These are phyloP conservation scores for Bolborhynchus lineola DNA, from an alignment of 2,113 vertebrate species.

Conservation along the genomic window DNA sequence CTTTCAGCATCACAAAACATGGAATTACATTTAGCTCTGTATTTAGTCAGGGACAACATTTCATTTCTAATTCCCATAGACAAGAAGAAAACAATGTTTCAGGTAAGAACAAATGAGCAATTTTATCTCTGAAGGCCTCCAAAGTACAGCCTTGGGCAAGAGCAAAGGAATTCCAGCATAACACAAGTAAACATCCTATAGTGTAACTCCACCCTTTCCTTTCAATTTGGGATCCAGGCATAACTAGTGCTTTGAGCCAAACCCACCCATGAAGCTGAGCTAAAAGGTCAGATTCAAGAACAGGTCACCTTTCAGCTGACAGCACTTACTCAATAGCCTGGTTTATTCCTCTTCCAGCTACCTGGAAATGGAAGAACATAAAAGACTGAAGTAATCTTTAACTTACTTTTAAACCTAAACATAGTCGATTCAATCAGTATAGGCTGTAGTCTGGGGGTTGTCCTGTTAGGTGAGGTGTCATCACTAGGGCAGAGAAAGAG, in stretches of 20 bases:
- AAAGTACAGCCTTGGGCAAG: not conserved
- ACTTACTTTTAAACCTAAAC: slow-evolving; percentile 60
- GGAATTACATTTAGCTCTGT: not conserved
- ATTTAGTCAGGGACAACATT: not conserved
- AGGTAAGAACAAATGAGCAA: not conserved
- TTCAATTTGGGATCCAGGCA: not conserved
- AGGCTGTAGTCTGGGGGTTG: not conserved
- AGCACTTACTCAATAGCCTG: not conserved
- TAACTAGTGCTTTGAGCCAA: not conserved
- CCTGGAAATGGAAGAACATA: not conserved
- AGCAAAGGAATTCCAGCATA: not conserved
- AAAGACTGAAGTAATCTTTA: not conserved
- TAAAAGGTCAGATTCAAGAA: not conserved
- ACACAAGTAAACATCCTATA: not conserved
- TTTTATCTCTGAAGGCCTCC: not conserved
- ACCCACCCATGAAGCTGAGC: not conserved
- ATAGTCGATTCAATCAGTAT: slow-evolving; percentile 36
- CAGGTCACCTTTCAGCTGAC: not conserved
- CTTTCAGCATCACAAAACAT: not conserved
- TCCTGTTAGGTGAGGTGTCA: slow-evolving; percentile 68
- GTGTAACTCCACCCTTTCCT: not conserved
- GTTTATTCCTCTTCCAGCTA: not conserved
- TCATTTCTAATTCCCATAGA: not conserved
- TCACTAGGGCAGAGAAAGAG: slow-evolving; percentile 16
- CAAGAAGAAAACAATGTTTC: not conserved